Percentiles rank a stretch among this genome's conserved stretches.
Conservation (phyloP, 2,888 invertebrate genomes). For the Anoncus sp. region DNA sequence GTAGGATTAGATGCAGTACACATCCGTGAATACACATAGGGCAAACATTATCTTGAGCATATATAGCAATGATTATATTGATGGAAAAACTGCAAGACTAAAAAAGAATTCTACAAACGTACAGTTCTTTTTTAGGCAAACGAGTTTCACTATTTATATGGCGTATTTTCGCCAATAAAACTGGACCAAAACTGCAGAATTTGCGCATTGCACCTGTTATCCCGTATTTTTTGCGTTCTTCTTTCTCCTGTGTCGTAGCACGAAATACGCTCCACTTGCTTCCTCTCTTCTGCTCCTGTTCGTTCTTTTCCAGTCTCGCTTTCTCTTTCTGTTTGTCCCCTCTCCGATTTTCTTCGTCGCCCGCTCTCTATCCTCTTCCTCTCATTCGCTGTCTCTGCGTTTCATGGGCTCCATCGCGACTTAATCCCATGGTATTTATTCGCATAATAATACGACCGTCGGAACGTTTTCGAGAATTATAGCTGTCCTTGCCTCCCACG, state of each 20-base stretch:
- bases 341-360: constrained; percentile 38
- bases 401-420: constrained; percentile 72
- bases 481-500: constrained; percentile 82
- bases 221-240: constrained; percentile 44
- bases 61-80: background rate
- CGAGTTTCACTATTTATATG: constrained; percentile 43
- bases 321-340: constrained; percentile 40
- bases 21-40: background rate
- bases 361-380: constrained; percentile 42
- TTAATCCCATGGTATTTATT: constrained; percentile 82
- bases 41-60: background rate
- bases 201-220: constrained; percentile 60
- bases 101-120: background rate
- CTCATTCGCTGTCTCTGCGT: constrained; percentile 66
- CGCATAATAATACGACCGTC: constrained; percentile 82
- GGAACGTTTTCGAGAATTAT: constrained; percentile 83
- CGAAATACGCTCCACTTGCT: constrained; percentile 56
- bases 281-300: constrained; percentile 36
- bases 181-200: constrained; percentile 48
- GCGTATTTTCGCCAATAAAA: constrained; percentile 45
- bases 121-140: no score
- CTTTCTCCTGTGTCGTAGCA: constrained; percentile 47
- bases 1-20: background rate
- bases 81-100: background rate
- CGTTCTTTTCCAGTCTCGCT: constrained; percentile 61